Conservation (phyloP, 2,113 vertebrate species). For the Myocastor coypus region DNA sequence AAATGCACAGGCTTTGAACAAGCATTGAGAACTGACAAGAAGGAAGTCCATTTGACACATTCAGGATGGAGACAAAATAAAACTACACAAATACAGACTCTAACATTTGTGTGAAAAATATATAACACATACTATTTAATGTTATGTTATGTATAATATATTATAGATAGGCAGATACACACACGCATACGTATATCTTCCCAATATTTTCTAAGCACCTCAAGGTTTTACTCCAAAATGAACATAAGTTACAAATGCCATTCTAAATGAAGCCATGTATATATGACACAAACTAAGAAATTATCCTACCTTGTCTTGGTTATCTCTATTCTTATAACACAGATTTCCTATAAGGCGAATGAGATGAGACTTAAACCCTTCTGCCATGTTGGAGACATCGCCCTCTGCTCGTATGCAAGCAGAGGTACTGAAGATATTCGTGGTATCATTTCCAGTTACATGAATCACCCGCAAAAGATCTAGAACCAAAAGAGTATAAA, state of each 20-base stretch:
- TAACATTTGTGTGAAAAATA: neutral
- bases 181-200: neutral
- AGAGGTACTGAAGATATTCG: conserved; percentile 90
- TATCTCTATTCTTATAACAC: conserved; percentile 90
- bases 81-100: neutral
- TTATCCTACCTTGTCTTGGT: conserved; percentile 91
- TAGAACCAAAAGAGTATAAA: conserved; percentile 64
- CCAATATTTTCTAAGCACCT: neutral
- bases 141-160: neutral
- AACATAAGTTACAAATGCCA: neutral
- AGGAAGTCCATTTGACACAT: neutral
- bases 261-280: neutral
- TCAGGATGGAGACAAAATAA: neutral
- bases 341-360: conserved; percentile 93
- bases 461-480: conserved; percentile 93
- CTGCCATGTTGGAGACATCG: conserved; percentile 86
- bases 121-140: neutral
- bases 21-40: neutral
- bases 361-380: conserved; percentile 95
- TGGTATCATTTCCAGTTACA: conserved; percentile 89
- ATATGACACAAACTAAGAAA: neutral
- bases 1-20: neutral
- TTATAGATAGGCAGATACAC: too few relatives aligned
- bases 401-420: conserved; percentile 86
- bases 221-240: neutral